A percentile compares a stretch with the other conserved stretches of the same genome.
These are phyloP conservation scores for Zeus faber DNA, from an alignment of 2,113 vertebrate genomes.

Conservation along the genomic window DNA sequence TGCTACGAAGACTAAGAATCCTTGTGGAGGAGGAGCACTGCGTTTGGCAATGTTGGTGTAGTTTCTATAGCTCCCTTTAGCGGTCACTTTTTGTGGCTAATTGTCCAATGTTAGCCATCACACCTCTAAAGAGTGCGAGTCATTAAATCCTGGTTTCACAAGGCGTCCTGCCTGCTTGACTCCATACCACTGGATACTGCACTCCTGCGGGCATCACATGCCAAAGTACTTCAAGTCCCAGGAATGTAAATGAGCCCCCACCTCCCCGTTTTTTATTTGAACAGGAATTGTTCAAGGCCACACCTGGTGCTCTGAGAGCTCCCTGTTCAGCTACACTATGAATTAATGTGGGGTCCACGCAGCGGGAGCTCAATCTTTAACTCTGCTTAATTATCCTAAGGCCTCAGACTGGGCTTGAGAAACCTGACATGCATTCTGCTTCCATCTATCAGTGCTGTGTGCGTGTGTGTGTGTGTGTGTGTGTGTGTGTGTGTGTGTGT, in stretches of 20 bases:
- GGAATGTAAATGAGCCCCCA: constrained; percentile 56
- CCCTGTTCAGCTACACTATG: constrained; percentile 30
- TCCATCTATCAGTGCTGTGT: neutral
- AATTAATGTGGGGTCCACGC: constrained; percentile 52
- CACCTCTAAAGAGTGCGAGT: constrained; percentile 38
- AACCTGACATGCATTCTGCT: constrained; percentile 11
- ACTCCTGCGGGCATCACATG: constrained; percentile 57
- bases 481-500: neutral
- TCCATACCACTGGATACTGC: constrained; percentile 41
- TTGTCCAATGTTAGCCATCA: no score
- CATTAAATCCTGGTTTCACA: constrained; percentile 37
- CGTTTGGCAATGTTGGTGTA: no score
- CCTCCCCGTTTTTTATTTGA: constrained; percentile 20
- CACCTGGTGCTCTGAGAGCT: constrained; percentile 52
- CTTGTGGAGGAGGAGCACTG: no score
- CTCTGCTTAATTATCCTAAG: constrained; percentile 15
- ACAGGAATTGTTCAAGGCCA: constrained; percentile 56
- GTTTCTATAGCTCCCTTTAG: no score
- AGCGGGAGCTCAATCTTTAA: constrained; percentile 33
- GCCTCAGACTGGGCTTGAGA: constrained; percentile 19
- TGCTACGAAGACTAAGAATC: no score
- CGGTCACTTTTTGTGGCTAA: no score
- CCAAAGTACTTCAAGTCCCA: constrained; percentile 55
- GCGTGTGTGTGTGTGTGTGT: neutral
- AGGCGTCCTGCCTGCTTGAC: constrained; percentile 44